Percentiles rank a stretch among this genome's conserved stretches.
These are phyloP conservation scores for Tiaroga cobitis DNA, from an alignment of 2,797 vertebrate genomes.

Conservation along the genomic window DNA sequence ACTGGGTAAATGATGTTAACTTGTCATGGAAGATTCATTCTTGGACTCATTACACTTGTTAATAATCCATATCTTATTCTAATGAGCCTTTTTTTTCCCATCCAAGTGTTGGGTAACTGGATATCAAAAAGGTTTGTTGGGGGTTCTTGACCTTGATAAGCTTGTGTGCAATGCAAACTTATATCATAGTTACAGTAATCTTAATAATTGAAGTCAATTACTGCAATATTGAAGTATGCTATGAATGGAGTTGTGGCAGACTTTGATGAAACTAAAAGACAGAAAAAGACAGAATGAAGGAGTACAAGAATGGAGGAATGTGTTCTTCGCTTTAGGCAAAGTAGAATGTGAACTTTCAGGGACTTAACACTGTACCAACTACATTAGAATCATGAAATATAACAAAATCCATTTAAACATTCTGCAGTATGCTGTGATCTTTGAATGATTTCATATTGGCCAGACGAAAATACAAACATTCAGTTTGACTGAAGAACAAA, in stretches of 20 bases:
- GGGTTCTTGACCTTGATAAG: neutral
- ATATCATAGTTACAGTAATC: neutral
- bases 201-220: neutral
- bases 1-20: constrained; percentile 29
- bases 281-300: constrained; percentile 6
- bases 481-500: constrained; percentile 30
- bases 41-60: constrained; percentile 2
- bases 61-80: constrained; percentile 1
- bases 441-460: constrained; percentile 23
- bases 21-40: constrained; percentile 26
- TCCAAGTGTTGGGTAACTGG: neutral
- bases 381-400: constrained; percentile 18
- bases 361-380: constrained; percentile 36
- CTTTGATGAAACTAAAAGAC: constrained; percentile 14
- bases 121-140: neutral
- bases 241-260: neutral
- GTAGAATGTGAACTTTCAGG: constrained; percentile 18
- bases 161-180: neutral
- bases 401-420: constrained; percentile 49
- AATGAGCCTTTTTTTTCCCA: neutral
- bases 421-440: constrained; percentile 30
- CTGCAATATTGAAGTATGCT: neutral
- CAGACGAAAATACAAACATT: constrained; percentile 55
- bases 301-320: constrained; percentile 21
- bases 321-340: constrained; percentile 53